Evolutionary conservation across 1,140 invertebrate genomes (phyloP).

Genomic region (Bactericera cockerelli): DNA sequence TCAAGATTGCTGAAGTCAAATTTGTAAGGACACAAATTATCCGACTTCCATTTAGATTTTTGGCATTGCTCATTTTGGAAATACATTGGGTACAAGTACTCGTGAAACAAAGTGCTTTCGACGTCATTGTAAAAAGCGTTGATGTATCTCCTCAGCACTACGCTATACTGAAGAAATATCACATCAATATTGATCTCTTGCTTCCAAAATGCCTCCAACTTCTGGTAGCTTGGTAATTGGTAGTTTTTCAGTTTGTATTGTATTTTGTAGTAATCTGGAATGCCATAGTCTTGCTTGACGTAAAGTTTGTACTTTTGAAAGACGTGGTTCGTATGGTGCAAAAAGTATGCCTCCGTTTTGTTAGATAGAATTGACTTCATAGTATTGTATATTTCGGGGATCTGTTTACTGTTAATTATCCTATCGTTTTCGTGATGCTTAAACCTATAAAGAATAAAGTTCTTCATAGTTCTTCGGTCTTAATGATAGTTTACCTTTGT

Average conservation of each 20-base stretch:
- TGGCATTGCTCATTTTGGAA: background rate
- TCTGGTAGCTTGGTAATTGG: background rate
- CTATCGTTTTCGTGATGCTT: background rate
- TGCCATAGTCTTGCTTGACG: background rate
- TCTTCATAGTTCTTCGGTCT: too few relatives aligned
- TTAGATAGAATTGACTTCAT: background rate
- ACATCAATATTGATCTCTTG: background rate
- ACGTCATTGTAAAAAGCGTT: slow-evolving; percentile 3
- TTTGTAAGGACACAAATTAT: background rate
- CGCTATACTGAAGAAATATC: background rate
- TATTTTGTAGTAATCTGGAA: slow-evolving; percentile 1
- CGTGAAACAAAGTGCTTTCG: background rate
- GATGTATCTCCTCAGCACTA: background rate
- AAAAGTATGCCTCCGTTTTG: background rate
- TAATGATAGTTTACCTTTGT: too few relatives aligned
- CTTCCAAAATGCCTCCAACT: background rate
- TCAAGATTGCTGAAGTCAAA: background rate
- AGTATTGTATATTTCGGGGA: background rate
- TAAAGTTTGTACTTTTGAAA: slow-evolving; percentile 1
- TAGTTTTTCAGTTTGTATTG: background rate
- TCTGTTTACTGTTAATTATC: background rate
- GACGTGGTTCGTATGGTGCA: background rate
- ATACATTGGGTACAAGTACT: background rate
- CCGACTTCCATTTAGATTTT: background rate
- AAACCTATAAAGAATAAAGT: background rate